Conservation (phyloP, 2,888 invertebrate genomes). For the Agrochola circellaris region DNA sequence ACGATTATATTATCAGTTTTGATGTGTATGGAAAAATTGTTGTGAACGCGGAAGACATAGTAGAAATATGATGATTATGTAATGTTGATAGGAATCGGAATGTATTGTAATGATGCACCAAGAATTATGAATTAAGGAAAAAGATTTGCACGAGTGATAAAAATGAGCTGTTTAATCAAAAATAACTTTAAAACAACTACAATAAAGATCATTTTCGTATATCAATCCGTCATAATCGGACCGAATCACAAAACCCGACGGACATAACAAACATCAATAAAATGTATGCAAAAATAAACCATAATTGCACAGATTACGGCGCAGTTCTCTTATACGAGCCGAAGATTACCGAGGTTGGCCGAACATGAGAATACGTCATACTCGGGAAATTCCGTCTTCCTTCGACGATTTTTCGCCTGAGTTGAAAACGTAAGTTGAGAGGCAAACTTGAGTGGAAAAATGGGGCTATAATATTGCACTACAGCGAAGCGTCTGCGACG, state of each 20-base stretch:
- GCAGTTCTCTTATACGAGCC: conserved; percentile 10
- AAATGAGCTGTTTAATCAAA: background rate
- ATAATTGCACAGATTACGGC: conserved; percentile 50
- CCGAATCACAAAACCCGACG: conserved; percentile 46
- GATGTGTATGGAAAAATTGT: background rate
- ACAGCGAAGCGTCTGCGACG: background rate
- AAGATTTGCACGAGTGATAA: conserved; percentile 7
- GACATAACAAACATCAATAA: conserved; percentile 64
- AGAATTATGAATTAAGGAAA: conserved; percentile 17
- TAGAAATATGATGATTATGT: conserved; percentile 9
- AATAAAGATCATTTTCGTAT: conserved; percentile 62
- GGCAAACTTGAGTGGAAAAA: background rate
- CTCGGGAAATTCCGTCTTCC: conserved; percentile 11
- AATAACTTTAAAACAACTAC: background rate
- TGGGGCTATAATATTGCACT: background rate
- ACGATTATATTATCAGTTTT: no score
- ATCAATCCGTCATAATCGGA: conserved; percentile 41
- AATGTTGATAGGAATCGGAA: conserved; percentile 42
- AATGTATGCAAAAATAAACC: conserved; percentile 59
- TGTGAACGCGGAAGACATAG: background rate
- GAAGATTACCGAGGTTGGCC: conserved; percentile 39
- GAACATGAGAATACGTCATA: conserved; percentile 3
- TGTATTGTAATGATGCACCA: conserved; percentile 34
- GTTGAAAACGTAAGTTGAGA: background rate
- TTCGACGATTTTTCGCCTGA: background rate